Evolutionary conservation across 2,888 invertebrate genomes (phyloP).

Genomic region (Drosophila kuntzei): DNA sequence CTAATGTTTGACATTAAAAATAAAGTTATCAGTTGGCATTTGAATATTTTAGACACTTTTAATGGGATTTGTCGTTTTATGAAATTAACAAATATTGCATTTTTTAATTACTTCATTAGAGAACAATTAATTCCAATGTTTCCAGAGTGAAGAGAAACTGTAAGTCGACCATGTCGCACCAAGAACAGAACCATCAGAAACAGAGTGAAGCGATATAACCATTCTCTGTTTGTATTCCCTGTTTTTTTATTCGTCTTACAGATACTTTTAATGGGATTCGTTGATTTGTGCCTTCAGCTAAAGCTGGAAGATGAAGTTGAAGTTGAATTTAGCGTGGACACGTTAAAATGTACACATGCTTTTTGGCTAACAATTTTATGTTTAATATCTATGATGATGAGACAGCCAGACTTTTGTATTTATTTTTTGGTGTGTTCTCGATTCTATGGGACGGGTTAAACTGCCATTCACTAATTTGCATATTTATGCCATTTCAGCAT

Average conservation of each 20-base stretch:
- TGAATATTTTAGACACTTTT: not conserved
- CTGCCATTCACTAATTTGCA: conserved; percentile 82
- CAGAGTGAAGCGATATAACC: conserved; percentile 14
- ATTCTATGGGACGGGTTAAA: conserved; percentile 60
- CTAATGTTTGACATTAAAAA: not conserved
- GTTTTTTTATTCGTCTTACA: conserved; percentile 16
- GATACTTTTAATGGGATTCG: conserved; percentile 53
- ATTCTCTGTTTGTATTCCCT: conserved; percentile 21
- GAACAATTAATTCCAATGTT: not conserved
- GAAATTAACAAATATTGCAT: not conserved
- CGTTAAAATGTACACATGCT: conserved; percentile 49
- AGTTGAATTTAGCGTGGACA: conserved; percentile 46
- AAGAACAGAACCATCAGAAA: conserved; percentile 15
- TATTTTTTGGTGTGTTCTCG: conserved; percentile 50
- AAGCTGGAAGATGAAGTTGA: conserved; percentile 12
- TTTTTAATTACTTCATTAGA: not conserved
- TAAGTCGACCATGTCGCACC: conserved; percentile 32
- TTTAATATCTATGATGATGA: conserved; percentile 64
- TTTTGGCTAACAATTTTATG: conserved; percentile 56
- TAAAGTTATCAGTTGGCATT: conserved; percentile 1
- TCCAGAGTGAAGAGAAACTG: not conserved
- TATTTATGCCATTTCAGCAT: conserved; percentile 75
- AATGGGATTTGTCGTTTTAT: conserved; percentile 5
- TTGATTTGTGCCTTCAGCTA: conserved; percentile 38
- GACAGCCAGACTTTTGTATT: conserved; percentile 46